A percentile compares a stretch with the other conserved stretches of the same genome.
Conservation (phyloP, 2,113 vertebrate species). For the Gallinago jamesoni region DNA sequence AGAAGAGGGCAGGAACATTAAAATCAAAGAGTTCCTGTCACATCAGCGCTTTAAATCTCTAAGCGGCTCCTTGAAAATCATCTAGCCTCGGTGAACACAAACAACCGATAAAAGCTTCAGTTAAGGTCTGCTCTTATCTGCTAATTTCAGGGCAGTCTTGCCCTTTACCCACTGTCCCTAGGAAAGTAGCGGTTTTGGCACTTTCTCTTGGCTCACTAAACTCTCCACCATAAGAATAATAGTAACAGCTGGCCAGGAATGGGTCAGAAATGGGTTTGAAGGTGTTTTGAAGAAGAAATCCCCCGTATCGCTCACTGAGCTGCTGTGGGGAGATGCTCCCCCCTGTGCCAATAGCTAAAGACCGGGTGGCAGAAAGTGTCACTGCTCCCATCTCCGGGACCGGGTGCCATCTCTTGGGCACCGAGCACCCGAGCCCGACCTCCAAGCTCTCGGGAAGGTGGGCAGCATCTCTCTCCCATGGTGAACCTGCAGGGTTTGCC, state of each 20-base stretch:
- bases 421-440: background rate
- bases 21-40: slow-evolving; percentile 80
- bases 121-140: slow-evolving; percentile 70
- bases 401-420: background rate
- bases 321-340: background rate
- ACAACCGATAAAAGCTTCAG: slow-evolving; percentile 78
- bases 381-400: background rate
- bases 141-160: slow-evolving; percentile 61
- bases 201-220: slow-evolving; percentile 28
- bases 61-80: slow-evolving; percentile 77
- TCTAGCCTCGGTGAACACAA: slow-evolving; percentile 75
- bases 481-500: background rate
- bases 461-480: background rate
- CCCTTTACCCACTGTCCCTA: slow-evolving; percentile 63
- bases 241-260: background rate
- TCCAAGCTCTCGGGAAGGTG: background rate
- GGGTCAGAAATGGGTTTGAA: background rate
- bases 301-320: background rate
- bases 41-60: slow-evolving; percentile 75
- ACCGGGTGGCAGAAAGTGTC: background rate
- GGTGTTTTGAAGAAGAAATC: background rate
- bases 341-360: background rate
- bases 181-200: slow-evolving; percentile 64
- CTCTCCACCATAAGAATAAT: background rate
- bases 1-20: slow-evolving; percentile 66